Evolutionary conservation across 1,140 invertebrate genomes (phyloP).

Genomic region (Frieseomelitta varia): DNA sequence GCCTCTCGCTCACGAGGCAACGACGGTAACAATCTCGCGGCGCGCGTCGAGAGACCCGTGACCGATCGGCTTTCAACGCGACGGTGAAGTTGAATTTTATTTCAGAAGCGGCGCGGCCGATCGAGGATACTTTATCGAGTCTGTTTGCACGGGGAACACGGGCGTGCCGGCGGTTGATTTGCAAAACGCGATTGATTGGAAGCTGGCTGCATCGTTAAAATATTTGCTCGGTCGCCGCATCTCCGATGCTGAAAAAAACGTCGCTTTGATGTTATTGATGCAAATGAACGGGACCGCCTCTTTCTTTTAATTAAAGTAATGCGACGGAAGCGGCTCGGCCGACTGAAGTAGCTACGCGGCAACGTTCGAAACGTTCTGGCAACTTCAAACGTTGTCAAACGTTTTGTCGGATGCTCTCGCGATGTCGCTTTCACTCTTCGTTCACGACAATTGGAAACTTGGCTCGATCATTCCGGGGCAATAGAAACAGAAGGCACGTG

Average conservation of each 20-base stretch:
- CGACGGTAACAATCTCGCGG: neutral
- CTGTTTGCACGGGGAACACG: conserved; percentile 27
- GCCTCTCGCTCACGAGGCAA: no score
- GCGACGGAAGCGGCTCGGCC: neutral
- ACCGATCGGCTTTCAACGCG: conserved; percentile 26
- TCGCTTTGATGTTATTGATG: conserved; percentile 3
- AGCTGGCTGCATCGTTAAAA: conserved; percentile 29
- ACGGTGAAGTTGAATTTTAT: conserved; percentile 35
- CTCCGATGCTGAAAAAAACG: neutral
- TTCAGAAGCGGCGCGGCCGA: conserved; percentile 3
- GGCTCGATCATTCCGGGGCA: no score
- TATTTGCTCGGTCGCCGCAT: conserved; percentile 15
- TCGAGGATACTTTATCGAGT: conserved; percentile 31
- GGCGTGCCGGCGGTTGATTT: conserved; percentile 11
- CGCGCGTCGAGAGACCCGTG: neutral
- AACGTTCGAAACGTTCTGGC: neutral
- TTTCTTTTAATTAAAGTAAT: conserved; percentile 14
- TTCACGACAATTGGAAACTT: neutral
- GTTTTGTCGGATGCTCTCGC: neutral
- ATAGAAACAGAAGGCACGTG: no score
- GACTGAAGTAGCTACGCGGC: neutral
- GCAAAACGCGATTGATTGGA: conserved; percentile 41
- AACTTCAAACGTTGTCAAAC: neutral
- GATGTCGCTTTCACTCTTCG: no score
- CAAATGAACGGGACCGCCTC: neutral